Evolutionary conservation across 2,797 vertebrate genomes (phyloP).

Genomic region (Peromyscus eremicus): DNA sequence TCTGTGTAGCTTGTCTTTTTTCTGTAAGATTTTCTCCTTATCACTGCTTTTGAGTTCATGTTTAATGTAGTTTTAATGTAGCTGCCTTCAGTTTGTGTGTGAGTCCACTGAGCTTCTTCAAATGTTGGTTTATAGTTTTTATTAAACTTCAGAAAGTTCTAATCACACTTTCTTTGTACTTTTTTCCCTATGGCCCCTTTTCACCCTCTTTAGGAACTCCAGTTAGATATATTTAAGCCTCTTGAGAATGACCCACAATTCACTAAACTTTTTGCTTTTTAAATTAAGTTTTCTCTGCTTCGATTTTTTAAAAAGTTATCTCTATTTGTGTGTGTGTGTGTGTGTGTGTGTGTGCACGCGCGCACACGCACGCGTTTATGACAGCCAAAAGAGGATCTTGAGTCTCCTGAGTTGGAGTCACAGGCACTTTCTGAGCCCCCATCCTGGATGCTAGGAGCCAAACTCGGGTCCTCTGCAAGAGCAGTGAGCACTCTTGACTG

Average conservation of each 20-base stretch:
- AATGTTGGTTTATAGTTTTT: constrained; percentile 35
- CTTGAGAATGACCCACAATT: neutral
- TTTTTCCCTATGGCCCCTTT: neutral
- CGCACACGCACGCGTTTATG: neutral
- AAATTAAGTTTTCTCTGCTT: neutral
- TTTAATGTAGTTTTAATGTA: constrained; percentile 1
- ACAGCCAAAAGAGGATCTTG: neutral
- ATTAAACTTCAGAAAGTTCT: constrained; percentile 1
- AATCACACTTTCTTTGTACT: constrained; percentile 12
- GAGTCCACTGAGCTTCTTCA: neutral
- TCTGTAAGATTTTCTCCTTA: constrained; percentile 1
- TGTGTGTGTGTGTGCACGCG: no score
- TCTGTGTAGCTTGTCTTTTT: neutral
- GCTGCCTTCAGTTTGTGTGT: neutral
- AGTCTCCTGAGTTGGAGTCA: neutral
- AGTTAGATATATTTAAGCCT: neutral
- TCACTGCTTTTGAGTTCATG: neutral
- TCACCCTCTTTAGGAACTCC: neutral
- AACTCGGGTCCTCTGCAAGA: neutral
- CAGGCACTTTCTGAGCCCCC: neutral
- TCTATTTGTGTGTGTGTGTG: neutral
- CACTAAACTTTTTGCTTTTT: neutral
- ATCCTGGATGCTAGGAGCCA: neutral
- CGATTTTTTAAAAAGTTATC: neutral
- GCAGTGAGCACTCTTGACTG: neutral